phyloP scores from a whole-genome alignment of 2,888 invertebrate genomes.

The Steinernema carpocapsae region DNA sequence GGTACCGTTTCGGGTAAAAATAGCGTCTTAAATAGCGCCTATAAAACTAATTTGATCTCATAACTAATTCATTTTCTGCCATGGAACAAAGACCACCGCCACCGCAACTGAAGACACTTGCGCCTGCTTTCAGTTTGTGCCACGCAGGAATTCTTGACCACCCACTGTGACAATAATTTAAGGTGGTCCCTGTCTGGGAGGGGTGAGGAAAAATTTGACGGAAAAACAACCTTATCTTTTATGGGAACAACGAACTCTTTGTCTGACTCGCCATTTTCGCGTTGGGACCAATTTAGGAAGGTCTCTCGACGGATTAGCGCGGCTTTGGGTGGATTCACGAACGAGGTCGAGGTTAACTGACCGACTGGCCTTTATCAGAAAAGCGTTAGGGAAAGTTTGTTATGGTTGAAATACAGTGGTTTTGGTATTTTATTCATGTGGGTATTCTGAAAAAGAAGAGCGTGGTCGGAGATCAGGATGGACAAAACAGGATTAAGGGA shows the following conservation, averaged over 20 bases:
- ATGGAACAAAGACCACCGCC: too few relatives aligned
- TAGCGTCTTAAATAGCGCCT: too few relatives aligned
- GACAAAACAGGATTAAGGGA: neutral
- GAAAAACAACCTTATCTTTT: slow-evolving; percentile 1
- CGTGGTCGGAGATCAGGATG: neutral
- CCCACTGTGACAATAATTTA: slow-evolving; percentile 24
- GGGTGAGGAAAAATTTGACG: neutral
- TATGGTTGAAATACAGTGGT: too few relatives aligned
- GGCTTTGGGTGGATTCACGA: neutral
- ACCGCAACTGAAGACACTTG: too few relatives aligned
- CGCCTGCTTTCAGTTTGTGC: neutral
- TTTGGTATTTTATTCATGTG: neutral
- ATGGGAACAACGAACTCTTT: neutral
- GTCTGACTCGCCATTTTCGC: neutral
- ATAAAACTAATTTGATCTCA: too few relatives aligned
- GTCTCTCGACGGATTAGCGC: neutral
- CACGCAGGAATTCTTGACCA: slow-evolving; percentile 24
- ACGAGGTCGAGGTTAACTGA: neutral
- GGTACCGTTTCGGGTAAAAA: too few relatives aligned
- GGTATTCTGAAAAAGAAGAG: neutral
- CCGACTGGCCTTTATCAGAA: too few relatives aligned
- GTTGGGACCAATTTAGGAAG: neutral
- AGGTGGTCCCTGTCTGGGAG: slow-evolving; percentile 3
- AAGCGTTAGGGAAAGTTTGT: too few relatives aligned
- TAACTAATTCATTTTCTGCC: too few relatives aligned